These are phyloP conservation scores for Hypanus sabinus DNA, from an alignment of 2,113 vertebrate species.

Conservation along the genomic window DNA sequence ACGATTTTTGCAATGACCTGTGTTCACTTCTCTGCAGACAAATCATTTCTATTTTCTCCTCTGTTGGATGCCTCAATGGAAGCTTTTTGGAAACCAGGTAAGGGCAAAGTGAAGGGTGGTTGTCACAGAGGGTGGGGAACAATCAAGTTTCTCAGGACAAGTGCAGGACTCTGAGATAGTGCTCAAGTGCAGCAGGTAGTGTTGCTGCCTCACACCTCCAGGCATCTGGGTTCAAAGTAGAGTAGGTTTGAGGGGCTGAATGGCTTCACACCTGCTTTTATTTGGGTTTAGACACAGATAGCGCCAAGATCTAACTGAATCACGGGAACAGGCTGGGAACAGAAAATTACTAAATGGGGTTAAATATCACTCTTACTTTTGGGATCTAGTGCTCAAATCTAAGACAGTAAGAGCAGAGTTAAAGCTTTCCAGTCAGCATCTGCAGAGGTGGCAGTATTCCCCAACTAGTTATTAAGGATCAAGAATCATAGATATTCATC, in stretches of 20 bases:
- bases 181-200: too few species aligned
- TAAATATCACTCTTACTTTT: background rate
- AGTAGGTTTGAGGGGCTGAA: too few species aligned
- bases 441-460: too few species aligned
- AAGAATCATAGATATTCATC: too few species aligned
- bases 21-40: slow-evolving; percentile 41
- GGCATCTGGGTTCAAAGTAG: too few species aligned
- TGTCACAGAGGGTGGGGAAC: background rate
- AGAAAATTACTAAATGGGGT: background rate
- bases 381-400: background rate
- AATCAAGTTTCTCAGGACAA: background rate
- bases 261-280: too few species aligned
- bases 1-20: background rate
- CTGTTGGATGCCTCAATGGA: slow-evolving; percentile 52
- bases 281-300: background rate
- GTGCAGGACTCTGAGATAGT: too few species aligned
- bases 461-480: too few species aligned
- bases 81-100: slow-evolving; percentile 53
- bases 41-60: slow-evolving; percentile 49
- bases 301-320: background rate
- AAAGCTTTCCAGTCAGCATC: background rate
- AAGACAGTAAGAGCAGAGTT: background rate
- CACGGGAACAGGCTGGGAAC: background rate
- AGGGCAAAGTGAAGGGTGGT: background rate
- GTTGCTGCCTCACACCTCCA: too few species aligned